Evolutionary conservation across 2,888 invertebrate genomes (phyloP).

Genomic region (Xanthia icteritia): DNA sequence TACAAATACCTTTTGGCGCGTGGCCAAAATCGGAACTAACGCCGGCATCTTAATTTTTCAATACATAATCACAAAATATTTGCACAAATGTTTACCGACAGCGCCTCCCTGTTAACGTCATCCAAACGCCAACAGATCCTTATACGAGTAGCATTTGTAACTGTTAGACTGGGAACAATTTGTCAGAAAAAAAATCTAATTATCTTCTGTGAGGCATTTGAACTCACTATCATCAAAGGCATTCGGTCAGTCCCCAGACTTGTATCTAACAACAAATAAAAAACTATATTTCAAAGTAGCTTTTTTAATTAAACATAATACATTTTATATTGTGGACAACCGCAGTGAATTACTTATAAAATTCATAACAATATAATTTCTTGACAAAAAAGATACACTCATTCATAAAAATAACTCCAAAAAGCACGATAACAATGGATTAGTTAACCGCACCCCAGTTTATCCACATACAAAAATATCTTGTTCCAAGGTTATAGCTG

Average conservation of each 20-base stretch:
- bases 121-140: neutral
- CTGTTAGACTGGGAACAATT: neutral
- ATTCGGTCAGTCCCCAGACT: neutral
- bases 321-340: neutral
- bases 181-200: neutral
- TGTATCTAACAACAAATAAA: neutral
- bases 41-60: neutral
- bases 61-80: neutral
- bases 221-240: neutral
- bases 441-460: constrained; percentile 8
- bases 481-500: neutral
- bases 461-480: constrained; percentile 12
- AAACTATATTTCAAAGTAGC: neutral
- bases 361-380: neutral
- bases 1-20: neutral
- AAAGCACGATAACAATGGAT: constrained; percentile 13
- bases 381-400: neutral
- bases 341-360: neutral
- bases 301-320: neutral
- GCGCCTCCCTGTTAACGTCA: neutral
- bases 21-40: neutral
- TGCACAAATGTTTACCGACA: neutral
- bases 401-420: constrained; percentile 4
- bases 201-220: neutral
- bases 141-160: neutral